These are phyloP conservation scores for Dryobates pubescens DNA, from an alignment of 2,797 vertebrate species.

Conservation along the genomic window DNA sequence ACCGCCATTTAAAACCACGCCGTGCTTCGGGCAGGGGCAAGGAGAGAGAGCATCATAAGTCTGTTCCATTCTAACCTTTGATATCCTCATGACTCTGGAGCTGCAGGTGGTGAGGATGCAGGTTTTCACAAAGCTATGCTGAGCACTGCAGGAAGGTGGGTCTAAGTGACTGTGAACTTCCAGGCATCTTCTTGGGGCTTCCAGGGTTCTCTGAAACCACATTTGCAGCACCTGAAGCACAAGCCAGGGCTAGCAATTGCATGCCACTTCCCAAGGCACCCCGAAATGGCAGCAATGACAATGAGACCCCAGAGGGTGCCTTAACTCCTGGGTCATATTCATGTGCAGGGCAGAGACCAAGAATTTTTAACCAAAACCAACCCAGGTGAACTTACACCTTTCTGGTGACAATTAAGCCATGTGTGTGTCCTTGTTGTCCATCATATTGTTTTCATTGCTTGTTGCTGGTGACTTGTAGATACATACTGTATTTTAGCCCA, in stretches of 20 bases:
- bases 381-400: not conserved
- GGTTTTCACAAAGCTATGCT: not conserved
- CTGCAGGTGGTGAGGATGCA: not conserved
- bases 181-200: not conserved
- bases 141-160: not conserved
- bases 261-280: not conserved
- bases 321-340: not conserved
- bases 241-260: not conserved
- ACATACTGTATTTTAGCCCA: not conserved
- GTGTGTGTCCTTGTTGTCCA: not conserved
- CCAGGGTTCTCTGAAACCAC: not conserved
- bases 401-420: not conserved
- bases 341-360: not conserved
- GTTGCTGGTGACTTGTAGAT: not conserved
- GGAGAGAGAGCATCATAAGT: not conserved
- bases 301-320: fast-evolving
- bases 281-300: not conserved
- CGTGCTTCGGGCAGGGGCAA: not conserved
- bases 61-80: not conserved
- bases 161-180: not conserved
- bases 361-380: not conserved
- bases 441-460: not conserved
- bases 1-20: not conserved
- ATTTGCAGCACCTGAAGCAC: not conserved
- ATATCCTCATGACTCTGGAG: not conserved